Evolutionary conservation across 2,888 invertebrate genomes (phyloP).

Genomic region (Chymomyza fuscimana): DNA sequence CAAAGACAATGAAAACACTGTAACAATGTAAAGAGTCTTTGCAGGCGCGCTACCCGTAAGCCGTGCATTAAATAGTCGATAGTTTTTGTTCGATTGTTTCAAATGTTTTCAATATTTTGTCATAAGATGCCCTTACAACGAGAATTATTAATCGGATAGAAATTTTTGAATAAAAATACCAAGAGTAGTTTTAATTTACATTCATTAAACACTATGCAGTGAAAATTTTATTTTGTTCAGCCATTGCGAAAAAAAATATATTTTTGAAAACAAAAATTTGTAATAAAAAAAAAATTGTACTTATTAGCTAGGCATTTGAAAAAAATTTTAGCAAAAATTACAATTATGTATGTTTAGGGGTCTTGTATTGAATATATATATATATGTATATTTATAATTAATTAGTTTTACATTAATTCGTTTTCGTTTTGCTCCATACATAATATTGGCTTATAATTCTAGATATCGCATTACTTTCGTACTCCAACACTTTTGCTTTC

Average conservation of each 20-base stretch:
- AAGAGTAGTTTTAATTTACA: conserved; percentile 46
- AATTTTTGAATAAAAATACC: not conserved
- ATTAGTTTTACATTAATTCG: not conserved
- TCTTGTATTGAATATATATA: conserved; percentile 14
- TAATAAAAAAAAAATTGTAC: conserved; percentile 19
- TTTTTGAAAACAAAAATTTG: conserved; percentile 37
- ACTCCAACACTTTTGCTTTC: too few relatives aligned
- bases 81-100: too few relatives aligned
- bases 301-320: conserved; percentile 23
- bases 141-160: too few relatives aligned
- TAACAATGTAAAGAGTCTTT: too few relatives aligned
- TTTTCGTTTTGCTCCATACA: not conserved
- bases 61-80: too few relatives aligned
- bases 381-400: conserved; percentile 10
- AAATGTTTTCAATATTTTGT: too few relatives aligned
- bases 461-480: not conserved
- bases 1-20: too few relatives aligned
- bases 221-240: conserved; percentile 56
- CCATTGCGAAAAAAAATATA: conserved; percentile 42
- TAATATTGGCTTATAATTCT: not conserved
- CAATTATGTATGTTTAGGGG: not conserved
- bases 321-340: conserved; percentile 20
- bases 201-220: conserved; percentile 66
- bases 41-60: too few relatives aligned
- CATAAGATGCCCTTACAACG: too few relatives aligned